phyloP scores from a whole-genome alignment of 2,797 vertebrate genomes.

The Sus cebifrons region DNA sequence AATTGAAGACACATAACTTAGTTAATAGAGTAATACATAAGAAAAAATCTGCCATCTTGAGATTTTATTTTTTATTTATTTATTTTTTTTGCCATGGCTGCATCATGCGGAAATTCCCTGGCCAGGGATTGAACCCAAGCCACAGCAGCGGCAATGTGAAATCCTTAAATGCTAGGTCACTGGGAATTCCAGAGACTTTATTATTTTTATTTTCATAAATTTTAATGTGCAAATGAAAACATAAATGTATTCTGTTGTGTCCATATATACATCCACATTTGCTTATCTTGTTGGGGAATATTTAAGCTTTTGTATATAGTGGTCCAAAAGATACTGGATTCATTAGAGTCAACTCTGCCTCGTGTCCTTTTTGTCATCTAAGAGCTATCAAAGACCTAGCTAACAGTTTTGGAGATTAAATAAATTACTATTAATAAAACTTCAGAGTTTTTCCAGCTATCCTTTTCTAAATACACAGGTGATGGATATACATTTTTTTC shows the following conservation, averaged over 20 bases:
- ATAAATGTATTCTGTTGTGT: not conserved
- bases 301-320: not conserved
- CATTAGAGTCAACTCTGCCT: not conserved
- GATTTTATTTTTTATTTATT: not conserved
- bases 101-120: too few relatives aligned
- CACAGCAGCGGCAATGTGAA: too few relatives aligned
- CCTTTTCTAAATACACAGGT: constrained; percentile 14
- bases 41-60: not conserved
- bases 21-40: constrained; percentile 2
- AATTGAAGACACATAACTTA: not conserved
- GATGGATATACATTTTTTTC: not conserved
- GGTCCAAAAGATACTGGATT: constrained; percentile 3
- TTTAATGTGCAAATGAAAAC: constrained; percentile 30
- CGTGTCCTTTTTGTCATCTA: constrained; percentile 17
- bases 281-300: not conserved
- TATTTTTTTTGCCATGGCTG: too few relatives aligned
- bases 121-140: too few relatives aligned
- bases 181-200: not conserved
- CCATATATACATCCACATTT: not conserved
- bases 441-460: not conserved
- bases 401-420: not conserved
- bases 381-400: not conserved
- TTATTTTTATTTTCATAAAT: not conserved
- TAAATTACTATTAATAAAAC: constrained; percentile 11
- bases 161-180: too few relatives aligned